Percentiles rank a stretch among this genome's conserved stretches.
Conservation (phyloP, 2,888 invertebrate genomes). For the Hypselothyrea guttata region DNA sequence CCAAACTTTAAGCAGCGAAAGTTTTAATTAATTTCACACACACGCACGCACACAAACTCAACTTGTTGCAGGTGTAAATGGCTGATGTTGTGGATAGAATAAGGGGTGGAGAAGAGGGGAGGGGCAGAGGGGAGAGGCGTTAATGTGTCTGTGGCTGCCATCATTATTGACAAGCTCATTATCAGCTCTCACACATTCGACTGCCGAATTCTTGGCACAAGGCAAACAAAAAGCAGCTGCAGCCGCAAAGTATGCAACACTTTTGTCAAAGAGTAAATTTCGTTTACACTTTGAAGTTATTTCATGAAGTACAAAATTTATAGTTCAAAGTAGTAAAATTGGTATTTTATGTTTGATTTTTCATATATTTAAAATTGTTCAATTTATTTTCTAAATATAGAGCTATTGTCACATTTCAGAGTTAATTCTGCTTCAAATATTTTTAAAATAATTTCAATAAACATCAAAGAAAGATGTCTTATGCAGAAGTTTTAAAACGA, state of each 20-base stretch:
- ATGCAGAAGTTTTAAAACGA: too few relatives aligned
- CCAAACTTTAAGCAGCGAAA: slow-evolving; percentile 54
- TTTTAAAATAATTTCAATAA: too few relatives aligned
- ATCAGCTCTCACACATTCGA: background rate
- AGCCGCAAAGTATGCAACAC: slow-evolving; percentile 73
- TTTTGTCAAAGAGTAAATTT: slow-evolving; percentile 43
- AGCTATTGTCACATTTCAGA: too few relatives aligned
- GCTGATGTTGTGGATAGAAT: background rate
- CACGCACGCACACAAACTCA: slow-evolving; percentile 33
- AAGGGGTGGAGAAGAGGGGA: rapidly evolving
- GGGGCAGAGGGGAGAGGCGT: slow-evolving; percentile 2
- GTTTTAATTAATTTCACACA: slow-evolving; percentile 75
- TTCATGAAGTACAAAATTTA: too few relatives aligned
- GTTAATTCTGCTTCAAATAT: too few relatives aligned
- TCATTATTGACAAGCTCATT: slow-evolving; percentile 57
- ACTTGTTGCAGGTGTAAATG: slow-evolving; percentile 48
- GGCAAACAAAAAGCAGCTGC: slow-evolving; percentile 62
- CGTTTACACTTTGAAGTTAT: too few relatives aligned
- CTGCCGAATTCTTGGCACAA: slow-evolving; percentile 23
- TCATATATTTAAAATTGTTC: too few relatives aligned
- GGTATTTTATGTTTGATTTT: too few relatives aligned
- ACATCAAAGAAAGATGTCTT: too few relatives aligned
- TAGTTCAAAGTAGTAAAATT: too few relatives aligned
- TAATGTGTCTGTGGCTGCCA: slow-evolving; percentile 73
- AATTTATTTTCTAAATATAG: too few relatives aligned